Conservation (phyloP, 1,140 invertebrate genomes). For the Protaetia brevitarsis region DNA sequence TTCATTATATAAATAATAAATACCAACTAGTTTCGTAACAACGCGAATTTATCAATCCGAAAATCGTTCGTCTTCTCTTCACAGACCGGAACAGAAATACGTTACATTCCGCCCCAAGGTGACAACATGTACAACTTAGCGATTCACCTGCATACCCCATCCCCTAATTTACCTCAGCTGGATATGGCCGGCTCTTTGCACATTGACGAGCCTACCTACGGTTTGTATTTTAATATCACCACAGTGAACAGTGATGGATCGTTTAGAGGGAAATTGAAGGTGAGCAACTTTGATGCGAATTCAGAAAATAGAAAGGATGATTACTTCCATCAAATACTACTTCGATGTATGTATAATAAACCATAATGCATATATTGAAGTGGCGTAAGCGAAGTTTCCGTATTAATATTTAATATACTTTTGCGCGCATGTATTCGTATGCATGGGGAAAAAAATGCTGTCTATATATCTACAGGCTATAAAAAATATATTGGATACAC, state of each 20-base stretch:
- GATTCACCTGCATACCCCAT: conserved; percentile 56
- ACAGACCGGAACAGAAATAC: conserved; percentile 49
- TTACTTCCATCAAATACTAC: too few relatives aligned
- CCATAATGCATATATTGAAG: too few relatives aligned
- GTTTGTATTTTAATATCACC: conserved; percentile 49
- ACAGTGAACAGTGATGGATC: conserved; percentile 51
- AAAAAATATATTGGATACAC: conserved; percentile 24
- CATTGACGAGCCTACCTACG: conserved; percentile 55
- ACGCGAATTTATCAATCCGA: too few relatives aligned
- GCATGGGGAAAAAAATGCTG: background rate
- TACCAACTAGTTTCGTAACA: too few relatives aligned
- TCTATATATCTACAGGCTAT: background rate
- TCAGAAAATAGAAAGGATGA: too few relatives aligned
- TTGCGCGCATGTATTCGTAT: too few relatives aligned
- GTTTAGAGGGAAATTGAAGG: conserved; percentile 52
- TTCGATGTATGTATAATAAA: too few relatives aligned
- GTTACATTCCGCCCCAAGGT: conserved; percentile 53
- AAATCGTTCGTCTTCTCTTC: conserved; percentile 24
- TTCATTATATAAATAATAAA: too few relatives aligned
- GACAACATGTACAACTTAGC: conserved; percentile 52
- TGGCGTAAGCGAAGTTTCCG: too few relatives aligned
- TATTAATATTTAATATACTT: too few relatives aligned
- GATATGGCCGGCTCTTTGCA: conserved; percentile 51
- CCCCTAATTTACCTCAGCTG: conserved; percentile 51
- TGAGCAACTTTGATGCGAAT: too few relatives aligned